Evolutionary conservation across 2,888 invertebrate genomes (phyloP), one percentile per base, ranked within the genome.

Genomic region (Epinotia bilunana): DNA sequence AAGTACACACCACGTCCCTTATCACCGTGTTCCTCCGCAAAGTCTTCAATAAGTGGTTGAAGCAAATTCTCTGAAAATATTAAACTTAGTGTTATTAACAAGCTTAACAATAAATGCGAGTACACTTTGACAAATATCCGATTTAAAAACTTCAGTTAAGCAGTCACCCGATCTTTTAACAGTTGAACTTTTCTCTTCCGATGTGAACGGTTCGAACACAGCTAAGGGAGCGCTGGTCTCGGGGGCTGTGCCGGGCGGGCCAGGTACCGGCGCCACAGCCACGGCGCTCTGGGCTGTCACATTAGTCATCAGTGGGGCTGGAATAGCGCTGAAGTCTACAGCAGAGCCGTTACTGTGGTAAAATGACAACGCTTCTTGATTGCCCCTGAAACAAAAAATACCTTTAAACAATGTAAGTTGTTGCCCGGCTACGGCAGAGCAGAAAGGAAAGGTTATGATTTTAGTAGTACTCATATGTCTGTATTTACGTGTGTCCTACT

Each of bases 261-360:
- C 53, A n/a, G 53, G 7, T n/a, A 78, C 78, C 5, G 90, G 91
- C 0, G 89, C 89, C 1, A 92, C 81, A 2, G 89, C 91, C 0
- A 92, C 84, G 18, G 91, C 61, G 55, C 88, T 88, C 72, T 91
- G 88, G 0, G 91, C 92, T 0, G 91, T 93, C 28, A 93, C 87
- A 74, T 93, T 93, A 0, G 92, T 92, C 55, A 89, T 61, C 46
- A 93, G 77, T 0, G 92, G 91, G 13, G 83, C 77, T 0, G 87
- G 85, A 49, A 93, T 87, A 16, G 78, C 79, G 61, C 86, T 87
- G 69, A 93, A 78, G 76, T 92, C 89, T 18, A 92, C 77, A 20
- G 81, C 82, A 1, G 89, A 84, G 0, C 92, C 92, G 71, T 92
- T 91, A 43, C 83, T 87, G 20, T 86, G 86, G 76, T 86, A 93